Evolutionary conservation across 2,888 invertebrate genomes (phyloP).

Genomic region (Dione vanillae): DNA sequence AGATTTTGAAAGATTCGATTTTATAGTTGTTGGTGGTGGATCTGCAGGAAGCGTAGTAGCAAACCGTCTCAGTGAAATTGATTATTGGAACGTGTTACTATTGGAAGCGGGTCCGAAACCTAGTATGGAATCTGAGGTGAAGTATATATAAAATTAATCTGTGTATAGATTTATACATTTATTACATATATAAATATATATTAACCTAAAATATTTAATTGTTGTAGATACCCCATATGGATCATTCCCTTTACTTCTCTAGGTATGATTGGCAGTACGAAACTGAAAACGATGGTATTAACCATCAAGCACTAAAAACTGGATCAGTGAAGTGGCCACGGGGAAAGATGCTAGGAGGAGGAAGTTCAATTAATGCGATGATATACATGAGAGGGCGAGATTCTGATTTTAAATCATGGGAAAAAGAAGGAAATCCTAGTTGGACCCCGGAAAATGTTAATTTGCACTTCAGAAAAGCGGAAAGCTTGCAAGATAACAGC

Average conservation of each 20-base stretch:
- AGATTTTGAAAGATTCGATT: conserved; percentile 54
- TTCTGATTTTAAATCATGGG: conserved; percentile 82
- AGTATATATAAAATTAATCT: background rate
- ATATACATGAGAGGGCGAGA: conserved; percentile 81
- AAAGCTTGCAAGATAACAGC: conserved; percentile 70
- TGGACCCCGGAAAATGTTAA: conserved; percentile 82
- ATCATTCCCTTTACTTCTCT: conserved; percentile 56
- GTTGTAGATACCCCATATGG: conserved; percentile 56
- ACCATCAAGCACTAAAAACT: conserved; percentile 85
- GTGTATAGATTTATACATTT: background rate
- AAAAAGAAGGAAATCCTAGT: conserved; percentile 76
- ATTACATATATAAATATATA: background rate
- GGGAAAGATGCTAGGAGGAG: conserved; percentile 86
- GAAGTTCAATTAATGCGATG: conserved; percentile 83
- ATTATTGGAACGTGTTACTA: conserved; percentile 54
- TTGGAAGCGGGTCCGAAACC: conserved; percentile 54
- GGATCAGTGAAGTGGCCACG: conserved; percentile 78
- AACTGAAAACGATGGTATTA: conserved; percentile 89
- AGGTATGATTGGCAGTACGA: conserved; percentile 92
- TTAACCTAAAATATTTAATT: background rate
- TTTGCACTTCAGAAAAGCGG: conserved; percentile 78
- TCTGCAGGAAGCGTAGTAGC: conserved; percentile 58
- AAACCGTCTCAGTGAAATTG: conserved; percentile 55
- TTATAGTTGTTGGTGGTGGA: conserved; percentile 58
- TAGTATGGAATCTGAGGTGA: conserved; percentile 45